A percentile compares a stretch with the other conserved stretches of the same genome.
These are phyloP conservation scores for Chondrilla cf. caribensis DNA, from an alignment of 37 sponge, comb jelly and placozoan species.

Conservation along the genomic window DNA sequence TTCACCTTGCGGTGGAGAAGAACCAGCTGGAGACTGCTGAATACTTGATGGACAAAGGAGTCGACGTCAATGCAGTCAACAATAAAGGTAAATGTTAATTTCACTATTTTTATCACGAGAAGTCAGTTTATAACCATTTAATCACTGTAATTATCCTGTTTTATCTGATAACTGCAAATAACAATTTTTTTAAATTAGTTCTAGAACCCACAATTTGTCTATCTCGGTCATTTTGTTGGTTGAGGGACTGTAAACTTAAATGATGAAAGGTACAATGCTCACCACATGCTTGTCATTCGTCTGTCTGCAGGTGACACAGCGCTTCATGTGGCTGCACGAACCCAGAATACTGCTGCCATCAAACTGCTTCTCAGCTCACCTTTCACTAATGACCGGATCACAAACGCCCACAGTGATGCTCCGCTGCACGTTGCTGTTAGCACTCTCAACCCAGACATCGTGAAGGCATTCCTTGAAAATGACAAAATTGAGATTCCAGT, in stretches of 20 bases:
- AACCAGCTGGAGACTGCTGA: conserved; percentile 53
- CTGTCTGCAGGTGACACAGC: conserved; percentile 62
- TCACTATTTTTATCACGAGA: no score
- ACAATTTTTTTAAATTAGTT: no score
- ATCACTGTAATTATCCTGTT: no score
- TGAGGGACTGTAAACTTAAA: no score
- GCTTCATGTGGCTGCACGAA: conserved; percentile 60
- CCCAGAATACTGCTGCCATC: conserved; percentile 33
- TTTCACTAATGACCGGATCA: conserved; percentile 45
- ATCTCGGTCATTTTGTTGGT: no score
- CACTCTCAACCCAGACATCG: conserved; percentile 31
- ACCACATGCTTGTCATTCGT: no score
- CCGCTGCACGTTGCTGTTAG: conserved; percentile 68
- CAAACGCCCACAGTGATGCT: conserved; percentile 41
- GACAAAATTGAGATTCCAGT: conserved; percentile 30
- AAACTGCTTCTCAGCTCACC: conserved; percentile 45
- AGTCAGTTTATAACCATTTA: no score
- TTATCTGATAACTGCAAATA: no score
- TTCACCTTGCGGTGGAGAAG: conserved; percentile 55
- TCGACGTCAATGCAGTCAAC: conserved; percentile 48
- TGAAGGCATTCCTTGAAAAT: conserved; percentile 37
- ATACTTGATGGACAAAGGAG: conserved; percentile 65
- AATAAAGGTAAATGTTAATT: conserved; percentile 64
- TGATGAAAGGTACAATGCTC: no score
- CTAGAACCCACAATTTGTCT: no score